Base-by-base conservation (phyloP, 2,888 invertebrate species). In the Eupsilia transversa region DNA sequence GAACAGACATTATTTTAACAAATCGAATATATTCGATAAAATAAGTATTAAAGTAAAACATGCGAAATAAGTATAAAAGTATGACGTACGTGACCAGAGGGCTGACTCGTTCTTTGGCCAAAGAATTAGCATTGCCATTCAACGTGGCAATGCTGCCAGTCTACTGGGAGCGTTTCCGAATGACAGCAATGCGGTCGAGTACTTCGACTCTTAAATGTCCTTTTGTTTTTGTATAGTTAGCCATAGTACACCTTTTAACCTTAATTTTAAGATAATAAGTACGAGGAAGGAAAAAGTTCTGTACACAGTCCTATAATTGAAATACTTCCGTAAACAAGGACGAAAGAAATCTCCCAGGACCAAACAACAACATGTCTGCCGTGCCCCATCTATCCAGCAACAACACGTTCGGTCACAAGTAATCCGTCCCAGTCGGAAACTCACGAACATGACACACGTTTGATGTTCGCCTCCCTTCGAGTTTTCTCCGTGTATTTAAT, bases 371-470 rank as follows among this genome's bases (percentile, higher is more conserved):
- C 67, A 67, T 76, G 66, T 68, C 57, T 71, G 30, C 17, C 35
- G 35, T 27, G 66, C 52, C 49, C 14, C 59, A 63, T 60, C 43
- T 30, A n/a, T 60, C 30, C 27, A n/a, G 17, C 49, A 52, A n/a
- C 35, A 38, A 70, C 72, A 82, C 30, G 57, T 63, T 59, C 64
- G 65, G 61, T 46, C 71, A 64, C 38, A 66, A 74, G 74, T 83
- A 85, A 83, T 85, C 71, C 63, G 3, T 30, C 59, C n/a, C 43
- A 79, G 74, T 85, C 83, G 80, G 79, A 70, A 83, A 68, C 71
- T 52, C 57, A 38, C 64, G 63, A 67, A 78, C 66, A 64, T 70
- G 60, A 59, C 60, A n/a, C 38, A 49, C 79, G 59, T 85, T 86
- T 83, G 86, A 84, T 83, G 61, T 82, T 76, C 70, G 46, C 30